phyloP scores from a whole-genome alignment of 2,113 vertebrate genomes.

The Muntiacus muntjak region DNA sequence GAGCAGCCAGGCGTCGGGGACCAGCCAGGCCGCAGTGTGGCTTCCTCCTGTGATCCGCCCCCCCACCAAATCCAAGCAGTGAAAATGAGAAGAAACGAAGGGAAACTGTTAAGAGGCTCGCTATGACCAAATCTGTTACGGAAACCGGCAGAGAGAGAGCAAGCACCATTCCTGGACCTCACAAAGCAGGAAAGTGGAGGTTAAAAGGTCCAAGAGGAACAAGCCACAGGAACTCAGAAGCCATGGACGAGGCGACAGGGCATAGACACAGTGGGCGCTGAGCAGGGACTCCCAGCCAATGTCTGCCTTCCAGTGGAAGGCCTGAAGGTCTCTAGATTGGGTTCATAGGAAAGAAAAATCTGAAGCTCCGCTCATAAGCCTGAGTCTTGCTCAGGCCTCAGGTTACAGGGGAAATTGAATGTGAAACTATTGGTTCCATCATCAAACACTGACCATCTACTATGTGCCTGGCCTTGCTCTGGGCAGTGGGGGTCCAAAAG shows the following conservation, averaged over 20 bases:
- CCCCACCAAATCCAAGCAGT: background rate
- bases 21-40: background rate
- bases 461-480: background rate
- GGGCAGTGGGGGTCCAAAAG: background rate
- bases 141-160: background rate
- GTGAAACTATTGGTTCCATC: background rate
- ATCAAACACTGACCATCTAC: background rate
- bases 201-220: background rate
- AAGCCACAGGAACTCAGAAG: background rate
- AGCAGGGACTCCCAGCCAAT: background rate
- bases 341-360: background rate
- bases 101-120: background rate
- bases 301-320: background rate
- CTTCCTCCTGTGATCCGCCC: background rate
- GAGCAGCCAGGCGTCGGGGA: background rate
- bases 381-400: background rate
- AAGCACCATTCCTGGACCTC: background rate
- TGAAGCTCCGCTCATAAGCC: background rate
- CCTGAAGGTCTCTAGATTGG: too few relatives aligned
- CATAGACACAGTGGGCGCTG: fast-evolving
- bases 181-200: background rate
- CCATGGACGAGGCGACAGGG: fast-evolving
- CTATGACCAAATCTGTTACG: background rate
- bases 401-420: background rate
- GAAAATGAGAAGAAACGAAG: background rate